Conservation (phyloP, 1,140 invertebrate genomes). For the Periplaneta americana region DNA sequence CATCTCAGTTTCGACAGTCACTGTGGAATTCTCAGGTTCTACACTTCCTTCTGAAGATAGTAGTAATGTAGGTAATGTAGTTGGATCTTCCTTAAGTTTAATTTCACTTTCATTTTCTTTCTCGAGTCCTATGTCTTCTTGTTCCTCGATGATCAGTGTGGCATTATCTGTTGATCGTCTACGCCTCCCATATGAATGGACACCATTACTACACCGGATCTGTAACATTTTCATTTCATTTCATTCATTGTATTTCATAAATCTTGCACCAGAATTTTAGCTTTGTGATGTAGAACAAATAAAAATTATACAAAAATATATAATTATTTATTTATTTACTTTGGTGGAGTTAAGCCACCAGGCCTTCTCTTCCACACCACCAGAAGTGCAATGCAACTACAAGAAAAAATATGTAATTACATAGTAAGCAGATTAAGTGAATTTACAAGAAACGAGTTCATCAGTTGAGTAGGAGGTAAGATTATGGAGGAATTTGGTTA, state of each 20-base stretch:
- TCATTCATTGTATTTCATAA: too few relatives aligned
- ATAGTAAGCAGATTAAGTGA: constrained; percentile 2
- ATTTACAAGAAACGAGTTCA: too few relatives aligned
- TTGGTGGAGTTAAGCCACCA: too few relatives aligned
- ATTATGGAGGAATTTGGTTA: too few relatives aligned
- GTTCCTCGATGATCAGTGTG: constrained; percentile 17
- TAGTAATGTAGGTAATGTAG: not conserved
- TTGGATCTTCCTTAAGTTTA: not conserved
- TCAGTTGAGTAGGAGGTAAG: too few relatives aligned
- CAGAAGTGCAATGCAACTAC: too few relatives aligned
- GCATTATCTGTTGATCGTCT: constrained; percentile 25
- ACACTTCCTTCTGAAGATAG: not conserved
- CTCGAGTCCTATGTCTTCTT: constrained; percentile 7
- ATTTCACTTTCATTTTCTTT: not conserved
- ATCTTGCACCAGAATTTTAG: not conserved
- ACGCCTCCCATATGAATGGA: constrained; percentile 34
- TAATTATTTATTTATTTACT: too few relatives aligned
- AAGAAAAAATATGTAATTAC: not conserved
- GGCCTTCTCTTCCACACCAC: too few relatives aligned
- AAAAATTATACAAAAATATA: too few relatives aligned
- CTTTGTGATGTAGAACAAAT: not conserved
- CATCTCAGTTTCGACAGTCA: not conserved
- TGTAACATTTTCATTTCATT: too few relatives aligned
- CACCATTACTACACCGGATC: constrained; percentile 30
- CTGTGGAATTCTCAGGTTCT: not conserved